These are phyloP conservation scores for Leptinotarsa undecemlineata DNA, from an alignment of 1,140 invertebrate genomes.

Conservation along the genomic window DNA sequence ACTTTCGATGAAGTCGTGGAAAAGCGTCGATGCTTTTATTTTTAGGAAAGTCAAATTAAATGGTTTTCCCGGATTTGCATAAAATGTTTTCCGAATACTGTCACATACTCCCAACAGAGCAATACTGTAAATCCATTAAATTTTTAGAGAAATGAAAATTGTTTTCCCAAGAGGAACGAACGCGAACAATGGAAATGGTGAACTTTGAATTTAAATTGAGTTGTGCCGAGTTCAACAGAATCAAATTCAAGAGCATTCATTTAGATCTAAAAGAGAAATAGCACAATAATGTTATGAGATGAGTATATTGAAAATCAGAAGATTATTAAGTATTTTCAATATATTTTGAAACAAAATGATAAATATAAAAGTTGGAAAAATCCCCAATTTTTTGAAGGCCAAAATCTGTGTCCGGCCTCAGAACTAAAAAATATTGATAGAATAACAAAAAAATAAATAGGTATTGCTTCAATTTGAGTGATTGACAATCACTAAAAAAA, in stretches of 20 bases:
- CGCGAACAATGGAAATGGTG: conserved; percentile 2
- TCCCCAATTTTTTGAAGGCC: neutral
- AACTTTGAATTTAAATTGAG: conserved; percentile 3
- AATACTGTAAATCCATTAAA: conserved; percentile 8
- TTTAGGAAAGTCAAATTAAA: conserved; percentile 3
- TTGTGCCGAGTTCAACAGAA: neutral
- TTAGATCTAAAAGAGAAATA: neutral
- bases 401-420: neutral
- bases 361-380: neutral
- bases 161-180: neutral
- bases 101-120: conserved; percentile 4
- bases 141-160: conserved; percentile 8
- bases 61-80: neutral
- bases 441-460: too few species aligned
- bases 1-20: neutral
- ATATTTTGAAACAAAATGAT: neutral
- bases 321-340: neutral
- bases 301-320: neutral
- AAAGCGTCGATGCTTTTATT: neutral
- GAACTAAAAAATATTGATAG: neutral
- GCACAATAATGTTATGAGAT: neutral
- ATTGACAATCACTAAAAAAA: too few species aligned
- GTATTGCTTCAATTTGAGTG: too few species aligned
- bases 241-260: neutral
- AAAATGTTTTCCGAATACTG: conserved; percentile 6